Evolutionary conservation across 1,140 invertebrate species (phyloP).

Genomic region (Zaprionus lachaisei): DNA sequence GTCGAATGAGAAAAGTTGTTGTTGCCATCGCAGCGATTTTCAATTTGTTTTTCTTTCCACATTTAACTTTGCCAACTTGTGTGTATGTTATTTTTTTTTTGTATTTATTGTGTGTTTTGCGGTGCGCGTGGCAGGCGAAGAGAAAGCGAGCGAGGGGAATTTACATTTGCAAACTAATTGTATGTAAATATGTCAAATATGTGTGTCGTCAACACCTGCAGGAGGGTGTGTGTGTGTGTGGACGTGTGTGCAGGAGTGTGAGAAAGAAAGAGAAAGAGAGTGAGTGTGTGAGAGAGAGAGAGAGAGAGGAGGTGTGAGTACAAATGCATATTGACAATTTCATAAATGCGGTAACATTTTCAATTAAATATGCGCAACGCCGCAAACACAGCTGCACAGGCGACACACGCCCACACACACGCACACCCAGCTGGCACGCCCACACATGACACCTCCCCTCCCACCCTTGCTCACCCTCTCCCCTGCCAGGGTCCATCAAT

Average conservation of each 20-base stretch:
- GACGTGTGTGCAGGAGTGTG: constrained; percentile 6
- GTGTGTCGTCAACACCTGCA: constrained; percentile 77
- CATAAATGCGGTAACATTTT: constrained; percentile 83
- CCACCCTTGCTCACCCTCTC: not conserved
- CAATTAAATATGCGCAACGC: constrained; percentile 80
- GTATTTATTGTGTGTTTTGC: constrained; percentile 21
- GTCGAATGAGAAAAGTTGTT: constrained; percentile 67
- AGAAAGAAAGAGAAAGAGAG: not conserved
- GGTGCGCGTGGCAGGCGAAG: not conserved
- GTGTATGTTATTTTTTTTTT: constrained; percentile 27
- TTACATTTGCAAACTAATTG: constrained; percentile 81
- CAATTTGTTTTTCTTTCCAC: constrained; percentile 65
- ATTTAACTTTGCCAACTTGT: constrained; percentile 36
- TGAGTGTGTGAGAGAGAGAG: not conserved
- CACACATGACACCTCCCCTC: not conserved
- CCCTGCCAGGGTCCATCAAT: constrained; percentile 51
- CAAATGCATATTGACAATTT: constrained; percentile 78
- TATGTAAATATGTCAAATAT: constrained; percentile 79
- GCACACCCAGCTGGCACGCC: constrained; percentile 11
- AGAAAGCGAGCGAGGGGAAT: constrained; percentile 29
- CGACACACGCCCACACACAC: constrained; percentile 47
- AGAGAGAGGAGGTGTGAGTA: constrained; percentile 3
- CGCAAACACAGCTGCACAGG: constrained; percentile 73
- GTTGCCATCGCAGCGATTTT: constrained; percentile 53
- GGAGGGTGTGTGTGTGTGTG: constrained; percentile 14